These are phyloP conservation scores for Emydoidea blandingii DNA, from an alignment of 2,797 vertebrate genomes.

Conservation along the genomic window DNA sequence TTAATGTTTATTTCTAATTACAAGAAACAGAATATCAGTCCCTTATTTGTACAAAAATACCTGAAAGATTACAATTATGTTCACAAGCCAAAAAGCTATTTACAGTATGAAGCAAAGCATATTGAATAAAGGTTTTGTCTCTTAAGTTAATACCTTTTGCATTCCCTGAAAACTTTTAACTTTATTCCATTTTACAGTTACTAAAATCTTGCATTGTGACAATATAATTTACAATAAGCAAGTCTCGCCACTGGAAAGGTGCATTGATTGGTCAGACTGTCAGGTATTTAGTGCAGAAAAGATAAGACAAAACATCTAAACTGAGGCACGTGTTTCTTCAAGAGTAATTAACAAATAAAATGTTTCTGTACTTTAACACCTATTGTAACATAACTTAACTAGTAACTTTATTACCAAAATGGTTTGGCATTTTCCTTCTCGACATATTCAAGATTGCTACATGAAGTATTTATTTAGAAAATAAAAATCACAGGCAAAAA, in stretches of 20 bases:
- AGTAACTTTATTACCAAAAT: slow-evolving; percentile 78
- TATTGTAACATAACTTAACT: slow-evolving; percentile 79
- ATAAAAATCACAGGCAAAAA: slow-evolving; percentile 82
- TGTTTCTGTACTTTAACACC: slow-evolving; percentile 74
- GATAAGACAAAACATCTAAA: slow-evolving; percentile 87
- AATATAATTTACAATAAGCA: slow-evolving; percentile 82
- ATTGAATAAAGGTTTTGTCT: slow-evolving; percentile 89
- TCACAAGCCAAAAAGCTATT: slow-evolving; percentile 93
- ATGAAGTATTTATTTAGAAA: slow-evolving; percentile 82
- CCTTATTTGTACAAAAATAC: slow-evolving; percentile 99
- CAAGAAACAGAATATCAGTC: slow-evolving; percentile 98
- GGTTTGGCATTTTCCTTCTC: slow-evolving; percentile 81
- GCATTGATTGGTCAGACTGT: slow-evolving; percentile 79
- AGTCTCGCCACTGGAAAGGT: slow-evolving; percentile 77
- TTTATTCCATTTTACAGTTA: slow-evolving; percentile 85
- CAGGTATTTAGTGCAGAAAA: slow-evolving; percentile 86
- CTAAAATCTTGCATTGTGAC: slow-evolving; percentile 84
- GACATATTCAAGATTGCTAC: slow-evolving; percentile 82
- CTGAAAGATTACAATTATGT: slow-evolving; percentile 97
- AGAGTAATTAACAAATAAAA: slow-evolving; percentile 82
- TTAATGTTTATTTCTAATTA: slow-evolving; percentile 99
- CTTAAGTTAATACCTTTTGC: slow-evolving; percentile 87
- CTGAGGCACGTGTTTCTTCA: slow-evolving; percentile 85
- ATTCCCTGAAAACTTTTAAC: slow-evolving; percentile 88
- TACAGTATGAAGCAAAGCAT: slow-evolving; percentile 95